Conservation (phyloP, 2,888 invertebrate species). For the Gortyna flavago region DNA sequence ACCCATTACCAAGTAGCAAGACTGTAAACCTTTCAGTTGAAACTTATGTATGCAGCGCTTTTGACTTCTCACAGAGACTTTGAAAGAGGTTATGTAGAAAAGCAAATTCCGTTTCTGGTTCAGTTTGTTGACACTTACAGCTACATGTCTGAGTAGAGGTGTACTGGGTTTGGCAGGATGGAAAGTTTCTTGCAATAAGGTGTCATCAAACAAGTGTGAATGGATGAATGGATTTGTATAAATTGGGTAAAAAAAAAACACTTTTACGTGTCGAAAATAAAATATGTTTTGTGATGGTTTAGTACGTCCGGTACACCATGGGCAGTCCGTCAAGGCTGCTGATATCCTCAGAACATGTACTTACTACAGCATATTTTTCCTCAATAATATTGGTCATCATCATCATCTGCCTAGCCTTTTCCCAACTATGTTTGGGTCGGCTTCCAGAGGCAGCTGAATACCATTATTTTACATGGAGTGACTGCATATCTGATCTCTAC, state of each 20-base stretch:
- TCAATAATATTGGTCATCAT: no score
- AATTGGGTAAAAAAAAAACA: not conserved
- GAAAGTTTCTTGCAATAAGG: not conserved
- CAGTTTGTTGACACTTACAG: not conserved
- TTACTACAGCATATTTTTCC: not conserved
- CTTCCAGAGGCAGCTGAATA: no score
- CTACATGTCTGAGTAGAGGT: not conserved
- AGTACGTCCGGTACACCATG: no score
- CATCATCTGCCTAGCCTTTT: no score
- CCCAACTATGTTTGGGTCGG: no score
- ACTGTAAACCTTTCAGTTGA: conserved; percentile 21
- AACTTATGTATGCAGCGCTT: conserved; percentile 37
- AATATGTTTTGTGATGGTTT: no score
- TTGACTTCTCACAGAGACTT: conserved; percentile 9
- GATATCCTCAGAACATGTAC: not conserved
- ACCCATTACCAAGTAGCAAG: conserved; percentile 37
- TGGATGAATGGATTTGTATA: not conserved
- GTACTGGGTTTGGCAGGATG: not conserved
- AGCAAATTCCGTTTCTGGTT: not conserved
- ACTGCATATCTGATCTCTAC: no score
- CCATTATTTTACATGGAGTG: no score
- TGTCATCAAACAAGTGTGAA: not conserved
- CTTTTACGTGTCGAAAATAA: no score
- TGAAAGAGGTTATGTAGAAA: conserved; percentile 4
- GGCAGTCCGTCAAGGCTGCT: no score